Base-by-base conservation (phyloP, 2,888 invertebrate species). In the Nineta flava region DNA sequence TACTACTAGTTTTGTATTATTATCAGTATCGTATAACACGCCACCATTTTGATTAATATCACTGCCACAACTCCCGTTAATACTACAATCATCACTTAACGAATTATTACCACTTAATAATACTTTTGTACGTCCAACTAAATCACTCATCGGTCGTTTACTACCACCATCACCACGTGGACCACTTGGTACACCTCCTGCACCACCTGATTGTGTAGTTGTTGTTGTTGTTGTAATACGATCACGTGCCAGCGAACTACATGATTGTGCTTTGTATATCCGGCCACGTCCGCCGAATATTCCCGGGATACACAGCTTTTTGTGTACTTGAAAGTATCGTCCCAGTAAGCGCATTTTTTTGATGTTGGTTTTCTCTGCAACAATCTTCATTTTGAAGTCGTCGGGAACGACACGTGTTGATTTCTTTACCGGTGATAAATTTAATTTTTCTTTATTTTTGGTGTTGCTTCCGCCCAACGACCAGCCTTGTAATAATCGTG, bases 281-380 rank as follows among this genome's bases (percentile, higher is more conserved):
- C 76, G 68, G 43, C 73, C 73, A 47, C 70, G 69, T 43, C 69
- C 69, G 43, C 69, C 69, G 55, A 76, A 72, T 40, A 76, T 60
- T 15, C 73, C 73, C 1, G 77, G 74, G 52, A 77, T 70, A 60
- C 76, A 78, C n/a, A 79, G 62, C 62, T 77, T 77, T 59, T 75
- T 76, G 58, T 78, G 77, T 49, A 82, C 76, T 53, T 81, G 80
- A 61, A 82, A 79, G 58, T 81, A 82, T 52, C 79, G 76, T 44
- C 79, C 78, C 42, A 82, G 67, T 56, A 81, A 66, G 16, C 74
- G 71, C 63, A 75, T 74, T 61, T 75, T 79, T 64, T 68, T 73
- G 59, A 68, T 68, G 43, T 60, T 56, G 46, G 60, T 55, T 51
- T 57, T 56, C 43, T 62, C 59, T 60, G 60, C 60, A 59, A 64